Evolutionary conservation across 2,888 invertebrate genomes (phyloP), one percentile per base, ranked within the genome.

Genomic region (Agonopterix subpropinquella): DNA sequence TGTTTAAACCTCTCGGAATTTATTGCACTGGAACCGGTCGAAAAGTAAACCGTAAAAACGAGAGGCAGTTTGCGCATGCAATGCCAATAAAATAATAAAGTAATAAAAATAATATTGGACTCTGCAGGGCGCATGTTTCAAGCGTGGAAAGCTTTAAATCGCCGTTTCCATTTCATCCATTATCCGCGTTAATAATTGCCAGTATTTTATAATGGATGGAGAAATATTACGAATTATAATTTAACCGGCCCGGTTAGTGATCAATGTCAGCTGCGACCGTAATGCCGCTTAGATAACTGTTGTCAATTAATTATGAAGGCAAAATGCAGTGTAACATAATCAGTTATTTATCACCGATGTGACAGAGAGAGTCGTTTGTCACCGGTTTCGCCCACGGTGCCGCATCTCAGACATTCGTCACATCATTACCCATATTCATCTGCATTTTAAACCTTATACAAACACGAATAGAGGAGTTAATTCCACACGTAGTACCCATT

Each of bases 321-420:
- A 77, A 85, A 28, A 84, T 79, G 77, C 74, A 77, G 75, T 79
- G 85, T 82, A 86, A 84, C 79, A 81, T 77, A 84, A 86, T 87
- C 85, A 85, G 87, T 83, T 85, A 87, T 87, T 87, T 86, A 88
- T 88, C 85, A 85, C 76, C 66, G 71, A 69, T 78, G 80, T 75
- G 84, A 82, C 84, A 81, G 77, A 72, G 70, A 69, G 70, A 72
- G 79, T 80, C 85, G 77, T 87, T 87, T 88, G 83, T 86, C 87
- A 84, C 77, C 65, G 67, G 78, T 78, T 79, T 80, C 86, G 81
- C 86, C 87, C 83, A 86, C 86, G 77, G 68, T 61, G 69, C 65
- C 67, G 62, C 73, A 65, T 74, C 81, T 79, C 67, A 69, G 70
- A 73, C 70, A 77, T 82, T 80, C 77, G 80, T 85, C 81, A 80